Evolutionary conservation across 2,888 invertebrate species (phyloP), one percentile per base, ranked within the genome.

Genomic region (Schizotus pectinicornis): DNA sequence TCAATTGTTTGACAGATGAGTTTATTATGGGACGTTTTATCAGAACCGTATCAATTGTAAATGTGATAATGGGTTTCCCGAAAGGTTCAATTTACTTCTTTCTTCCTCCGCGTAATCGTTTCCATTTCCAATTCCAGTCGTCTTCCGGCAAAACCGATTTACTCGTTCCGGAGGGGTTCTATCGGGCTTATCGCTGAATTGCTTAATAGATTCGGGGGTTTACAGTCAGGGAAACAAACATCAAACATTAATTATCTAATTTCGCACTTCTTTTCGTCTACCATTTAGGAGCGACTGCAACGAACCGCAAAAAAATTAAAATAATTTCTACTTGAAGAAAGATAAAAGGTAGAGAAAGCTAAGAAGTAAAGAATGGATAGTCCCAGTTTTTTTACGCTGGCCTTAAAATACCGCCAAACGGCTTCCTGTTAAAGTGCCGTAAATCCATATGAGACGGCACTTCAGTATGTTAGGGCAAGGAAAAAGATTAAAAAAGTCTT

Each of bases 81-180:
- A 69, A 67, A 62, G 67, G 68, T 68, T 72, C 69, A 71, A 74
- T 74, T 75, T 72, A 71, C 65, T 72, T 69, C 71, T 74, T 76
- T 74, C 70, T 72, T 73, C 70, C 71, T 68, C 63, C 57, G 64
- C 68, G 73, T 76, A 77, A 77, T 77, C 75, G 73, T 69, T 68
- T 67, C 72, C 69, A 76, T 77, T 76, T 76, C 74, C 77, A 74
- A 76, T 77, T 77, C 76, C 70, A 73, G 70, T 73, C 74, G 74
- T 74, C 76, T 75, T 73, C 75, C 76, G 76, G 74, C 71, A 73
- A 73, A 74, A 76, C 72, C 74, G 74, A 75, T 74, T 75, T 68
- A 73, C 72, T 61, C 70, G 67, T 71, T 72, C 73, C 71, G 70
- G 65, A 63, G 59, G 64, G 57, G 49, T 55, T 63, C 66, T 65